Evolutionary conservation across 2,113 vertebrate genomes (phyloP), one percentile per base, ranked within the genome.

Genomic region (Ptychochromis oligacanthus): DNA sequence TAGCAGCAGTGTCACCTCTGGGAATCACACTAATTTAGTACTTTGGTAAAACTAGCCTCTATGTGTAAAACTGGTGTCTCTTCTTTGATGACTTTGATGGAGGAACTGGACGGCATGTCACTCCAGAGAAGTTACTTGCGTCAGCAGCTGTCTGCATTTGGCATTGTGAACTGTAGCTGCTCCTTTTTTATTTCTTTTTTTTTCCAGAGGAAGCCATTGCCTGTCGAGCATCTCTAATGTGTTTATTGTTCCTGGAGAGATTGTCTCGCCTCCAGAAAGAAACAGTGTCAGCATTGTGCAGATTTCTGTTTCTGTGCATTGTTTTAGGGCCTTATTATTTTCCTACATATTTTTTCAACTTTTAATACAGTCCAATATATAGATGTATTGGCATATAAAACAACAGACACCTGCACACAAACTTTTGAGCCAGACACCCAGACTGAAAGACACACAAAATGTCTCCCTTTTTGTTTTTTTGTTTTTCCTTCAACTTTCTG

Each of bases 161-260:
- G 92, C 86, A 89, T 70, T 79, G 75, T 88, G 85, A 93, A 86
- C 89, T 86, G 87, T 52, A 40, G 85, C 80, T 64, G 82, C 65
- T 72, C 65, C 26, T 26, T 70, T 49, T 67, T 84, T 9, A 0
- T 52, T 54, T 20, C 8, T 1, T 79, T 75, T 67, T 87, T 70
- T 90, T 85, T 93, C 81, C 87, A 84, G 72, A 85, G 67, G 80
- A 92, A 91, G 84, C 84, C 83, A 54, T 92, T 90, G 87, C 89
- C 85, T 91, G 90, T 91, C 91, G 88, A 65, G 89, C 82, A 85
- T 90, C 82, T 82, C 89, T 92, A 89, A 93, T 91, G 91, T 84
- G 83, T 93, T 88, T 88, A 83, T 91, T 91, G 84, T 90, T 87
- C 61, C 75, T 60, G 81, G 34, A 83, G 81, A 87, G 82, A 89